Conservation (phyloP, 2,113 vertebrate genomes). For the Cyphomyrus discorhynchus region DNA sequence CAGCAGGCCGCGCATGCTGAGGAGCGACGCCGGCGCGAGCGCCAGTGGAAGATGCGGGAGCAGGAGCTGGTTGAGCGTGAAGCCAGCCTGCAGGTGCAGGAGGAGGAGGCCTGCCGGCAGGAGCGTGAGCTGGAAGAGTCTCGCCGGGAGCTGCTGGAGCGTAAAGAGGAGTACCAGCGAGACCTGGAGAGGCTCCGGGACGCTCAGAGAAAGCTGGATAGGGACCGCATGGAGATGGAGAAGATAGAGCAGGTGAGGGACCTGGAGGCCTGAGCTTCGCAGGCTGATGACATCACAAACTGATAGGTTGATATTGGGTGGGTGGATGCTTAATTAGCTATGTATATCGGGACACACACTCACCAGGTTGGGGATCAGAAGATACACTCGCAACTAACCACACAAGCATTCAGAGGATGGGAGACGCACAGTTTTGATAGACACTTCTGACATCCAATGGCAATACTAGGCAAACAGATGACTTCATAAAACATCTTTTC, state of each 20-base stretch:
- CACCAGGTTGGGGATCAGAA: not conserved
- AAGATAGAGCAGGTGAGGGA: conserved; percentile 44
- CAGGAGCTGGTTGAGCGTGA: conserved; percentile 61
- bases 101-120: conserved; percentile 54
- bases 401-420: not conserved
- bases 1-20: conserved; percentile 76
- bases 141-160: conserved; percentile 57
- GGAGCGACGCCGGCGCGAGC: conserved; percentile 64
- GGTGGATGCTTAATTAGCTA: not conserved
- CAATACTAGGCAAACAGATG: too few relatives aligned
- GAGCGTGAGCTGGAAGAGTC: conserved; percentile 56
- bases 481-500: not conserved
- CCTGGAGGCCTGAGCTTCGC: not conserved
- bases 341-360: not conserved
- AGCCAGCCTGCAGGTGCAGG: conserved; percentile 50
- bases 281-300: not conserved
- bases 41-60: conserved; percentile 69
- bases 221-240: conserved; percentile 62
- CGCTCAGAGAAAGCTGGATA: conserved; percentile 69
- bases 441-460: not conserved
- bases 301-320: not conserved
- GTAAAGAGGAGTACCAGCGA: conserved; percentile 67
- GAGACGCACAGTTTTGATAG: not conserved
- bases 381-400: not conserved
- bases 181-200: conserved; percentile 71